Evolutionary conservation across 2,113 vertebrate genomes (phyloP).

Genomic region (Phrynocephalus versicolor): DNA sequence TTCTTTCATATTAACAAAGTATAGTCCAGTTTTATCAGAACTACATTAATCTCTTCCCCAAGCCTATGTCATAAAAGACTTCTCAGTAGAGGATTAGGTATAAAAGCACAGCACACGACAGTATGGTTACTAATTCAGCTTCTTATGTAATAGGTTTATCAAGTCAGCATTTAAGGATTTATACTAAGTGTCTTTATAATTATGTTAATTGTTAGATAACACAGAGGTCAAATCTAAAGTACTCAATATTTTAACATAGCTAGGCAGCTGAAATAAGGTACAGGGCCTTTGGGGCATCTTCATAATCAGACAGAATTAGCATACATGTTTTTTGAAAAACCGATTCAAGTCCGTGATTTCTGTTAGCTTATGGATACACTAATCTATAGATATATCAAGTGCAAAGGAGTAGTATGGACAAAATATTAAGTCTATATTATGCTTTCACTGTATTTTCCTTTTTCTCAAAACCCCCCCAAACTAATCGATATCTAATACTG

Average conservation of each 20-base stretch:
- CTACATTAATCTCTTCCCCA: slow-evolving; percentile 8
- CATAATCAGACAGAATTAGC: slow-evolving; percentile 27
- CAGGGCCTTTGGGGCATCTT: slow-evolving; percentile 30
- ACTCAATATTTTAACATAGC: slow-evolving; percentile 29
- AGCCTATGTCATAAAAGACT: slow-evolving; percentile 14
- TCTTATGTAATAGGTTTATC: slow-evolving; percentile 34
- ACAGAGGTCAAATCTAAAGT: slow-evolving; percentile 15
- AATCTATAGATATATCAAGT: slow-evolving; percentile 9
- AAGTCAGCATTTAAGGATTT: slow-evolving; percentile 44
- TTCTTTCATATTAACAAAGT: slow-evolving; percentile 12
- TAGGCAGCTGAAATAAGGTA: slow-evolving; percentile 21
- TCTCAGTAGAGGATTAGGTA: slow-evolving; percentile 6
- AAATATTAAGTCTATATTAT: background rate
- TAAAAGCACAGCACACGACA: slow-evolving; percentile 21
- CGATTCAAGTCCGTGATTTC: slow-evolving; percentile 2
- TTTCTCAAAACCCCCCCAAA: slow-evolving; percentile 1
- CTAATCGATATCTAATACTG: background rate
- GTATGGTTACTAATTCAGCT: slow-evolving; percentile 34
- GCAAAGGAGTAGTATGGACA: background rate
- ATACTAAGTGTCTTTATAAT: slow-evolving; percentile 24
- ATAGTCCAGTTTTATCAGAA: slow-evolving; percentile 7
- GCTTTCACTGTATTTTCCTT: background rate
- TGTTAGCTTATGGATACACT: slow-evolving; percentile 40
- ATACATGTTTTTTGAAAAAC: background rate
- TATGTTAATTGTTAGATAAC: slow-evolving; percentile 31